Percentiles rank a stretch among this genome's conserved stretches.
Evolutionary conservation across 2,888 invertebrate genomes (phyloP).

Genomic region (Sphinx pinastri): DNA sequence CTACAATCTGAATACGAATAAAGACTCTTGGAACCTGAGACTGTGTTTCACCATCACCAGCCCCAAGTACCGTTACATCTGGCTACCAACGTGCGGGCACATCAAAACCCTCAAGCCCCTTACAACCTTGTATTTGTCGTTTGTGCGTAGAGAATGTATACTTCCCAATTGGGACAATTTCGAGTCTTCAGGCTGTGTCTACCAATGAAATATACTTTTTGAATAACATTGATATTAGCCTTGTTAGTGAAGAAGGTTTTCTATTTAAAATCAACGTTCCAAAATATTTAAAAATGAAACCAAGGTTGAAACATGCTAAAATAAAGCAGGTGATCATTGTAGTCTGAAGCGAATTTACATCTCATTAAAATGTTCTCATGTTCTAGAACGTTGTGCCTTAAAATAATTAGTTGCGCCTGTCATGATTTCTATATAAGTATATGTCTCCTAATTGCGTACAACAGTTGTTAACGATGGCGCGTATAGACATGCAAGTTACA

Average conservation of each 20-base stretch:
- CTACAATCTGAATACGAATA: too few species aligned
- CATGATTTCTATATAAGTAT: slow-evolving; percentile 41
- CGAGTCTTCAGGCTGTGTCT: too few species aligned
- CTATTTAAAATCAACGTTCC: neutral
- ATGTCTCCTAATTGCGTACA: slow-evolving; percentile 34
- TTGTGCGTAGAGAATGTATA: too few species aligned
- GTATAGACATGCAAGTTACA: slow-evolving; percentile 42
- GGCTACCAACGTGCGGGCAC: too few species aligned
- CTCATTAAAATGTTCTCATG: slow-evolving; percentile 22
- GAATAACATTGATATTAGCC: neutral
- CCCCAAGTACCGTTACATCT: too few species aligned
- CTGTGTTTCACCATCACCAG: too few species aligned
- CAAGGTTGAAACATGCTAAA: neutral
- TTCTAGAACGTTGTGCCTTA: slow-evolving; percentile 31
- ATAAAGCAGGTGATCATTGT: neutral
- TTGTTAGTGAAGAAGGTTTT: neutral
- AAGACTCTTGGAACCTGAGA: too few species aligned
- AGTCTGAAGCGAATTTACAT: slow-evolving; percentile 7
- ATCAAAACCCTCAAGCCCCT: too few species aligned
- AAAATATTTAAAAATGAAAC: neutral
- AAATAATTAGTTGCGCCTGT: slow-evolving; percentile 36
- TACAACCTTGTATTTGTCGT: too few species aligned
- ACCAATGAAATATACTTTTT: too few species aligned
- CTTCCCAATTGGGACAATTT: too few species aligned
- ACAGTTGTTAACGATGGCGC: slow-evolving; percentile 43